These are phyloP conservation scores for Lucilia sericata DNA, from an alignment of 1,140 invertebrate species.

Conservation along the genomic window DNA sequence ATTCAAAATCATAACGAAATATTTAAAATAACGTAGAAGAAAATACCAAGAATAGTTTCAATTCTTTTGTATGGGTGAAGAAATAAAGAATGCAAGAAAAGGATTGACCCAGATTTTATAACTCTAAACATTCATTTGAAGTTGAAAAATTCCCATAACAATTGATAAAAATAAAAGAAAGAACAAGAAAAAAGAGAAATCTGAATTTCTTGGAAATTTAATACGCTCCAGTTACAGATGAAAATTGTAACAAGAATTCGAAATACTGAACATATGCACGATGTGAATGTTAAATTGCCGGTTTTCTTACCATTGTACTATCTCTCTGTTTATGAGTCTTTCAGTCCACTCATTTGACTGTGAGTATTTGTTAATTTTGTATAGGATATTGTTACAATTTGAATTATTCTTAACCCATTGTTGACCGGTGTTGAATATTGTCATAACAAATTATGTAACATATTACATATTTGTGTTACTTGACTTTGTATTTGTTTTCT, in stretches of 20 bases:
- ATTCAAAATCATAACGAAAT: background rate
- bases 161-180: background rate
- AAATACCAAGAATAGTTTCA: background rate
- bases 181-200: conserved; percentile 26
- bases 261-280: conserved; percentile 25
- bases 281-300: background rate
- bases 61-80: background rate
- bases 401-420: background rate
- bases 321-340: background rate
- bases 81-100: background rate
- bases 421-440: too few relatives aligned
- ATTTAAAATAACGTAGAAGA: background rate
- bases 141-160: background rate
- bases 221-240: conserved; percentile 43
- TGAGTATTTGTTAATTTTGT: background rate
- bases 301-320: background rate
- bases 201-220: conserved; percentile 41
- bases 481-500: too few relatives aligned
- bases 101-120: conserved; percentile 31
- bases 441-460: too few relatives aligned
- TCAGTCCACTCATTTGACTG: background rate
- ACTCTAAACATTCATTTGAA: background rate
- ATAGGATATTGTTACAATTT: background rate
- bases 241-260: background rate
- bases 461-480: too few relatives aligned